Percentiles rank a stretch among this genome's conserved stretches.
Evolutionary conservation across 1,140 invertebrate species (phyloP).

Genomic region (Zaprionus ghesquierei): DNA sequence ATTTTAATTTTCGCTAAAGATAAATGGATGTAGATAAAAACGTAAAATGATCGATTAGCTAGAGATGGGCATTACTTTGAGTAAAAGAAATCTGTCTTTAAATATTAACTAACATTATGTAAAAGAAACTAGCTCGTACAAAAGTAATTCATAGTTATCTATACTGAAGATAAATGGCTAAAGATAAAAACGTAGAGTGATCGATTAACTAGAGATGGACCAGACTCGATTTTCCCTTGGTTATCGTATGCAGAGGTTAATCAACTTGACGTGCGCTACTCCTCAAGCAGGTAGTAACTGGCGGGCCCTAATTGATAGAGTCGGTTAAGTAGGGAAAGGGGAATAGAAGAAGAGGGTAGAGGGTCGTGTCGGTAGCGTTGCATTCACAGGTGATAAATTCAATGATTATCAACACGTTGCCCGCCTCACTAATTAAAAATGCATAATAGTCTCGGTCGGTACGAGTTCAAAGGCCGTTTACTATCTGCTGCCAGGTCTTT

Average conservation of each 20-base stretch:
- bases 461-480: slow-evolving; percentile 67
- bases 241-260: not conserved
- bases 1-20: not conserved
- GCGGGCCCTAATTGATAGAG: slow-evolving; percentile 15
- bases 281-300: not conserved
- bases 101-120: too few relatives aligned
- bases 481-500: slow-evolving; percentile 54
- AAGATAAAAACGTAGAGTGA: not conserved
- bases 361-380: slow-evolving; percentile 43
- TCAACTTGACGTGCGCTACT: not conserved
- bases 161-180: too few relatives aligned
- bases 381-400: slow-evolving; percentile 76
- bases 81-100: too few relatives aligned
- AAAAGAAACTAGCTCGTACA: too few relatives aligned
- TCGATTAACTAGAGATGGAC: not conserved
- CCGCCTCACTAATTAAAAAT: slow-evolving; percentile 71
- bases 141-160: too few relatives aligned
- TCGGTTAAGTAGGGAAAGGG: not conserved
- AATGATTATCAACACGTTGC: slow-evolving; percentile 71
- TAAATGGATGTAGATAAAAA: not conserved
- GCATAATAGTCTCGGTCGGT: slow-evolving; percentile 49
- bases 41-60: not conserved
- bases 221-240: not conserved
- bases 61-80: too few relatives aligned
- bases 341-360: not conserved